A percentile compares a stretch with the other conserved stretches of the same genome.
These are phyloP conservation scores for Cotesia congregata DNA, from an alignment of 2,888 invertebrate species.

Conservation along the genomic window DNA sequence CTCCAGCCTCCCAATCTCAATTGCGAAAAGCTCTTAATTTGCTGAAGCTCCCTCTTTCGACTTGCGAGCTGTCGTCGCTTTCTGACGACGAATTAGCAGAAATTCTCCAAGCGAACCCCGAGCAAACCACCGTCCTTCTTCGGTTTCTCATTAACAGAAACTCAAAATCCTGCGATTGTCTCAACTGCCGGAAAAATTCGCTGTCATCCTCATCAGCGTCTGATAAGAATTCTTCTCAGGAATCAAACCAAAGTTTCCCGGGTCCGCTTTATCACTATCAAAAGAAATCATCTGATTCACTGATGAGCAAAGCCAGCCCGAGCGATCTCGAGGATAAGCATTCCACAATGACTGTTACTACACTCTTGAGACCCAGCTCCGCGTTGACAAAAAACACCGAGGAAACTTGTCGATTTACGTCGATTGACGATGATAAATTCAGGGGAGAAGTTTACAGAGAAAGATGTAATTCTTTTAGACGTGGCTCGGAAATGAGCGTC, in stretches of 20 bases:
- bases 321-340: constrained; percentile 3
- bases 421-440: neutral
- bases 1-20: constrained; percentile 26
- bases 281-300: neutral
- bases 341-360: constrained; percentile 1
- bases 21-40: constrained; percentile 36
- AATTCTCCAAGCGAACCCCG: constrained; percentile 51
- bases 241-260: neutral
- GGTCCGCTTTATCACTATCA: neutral
- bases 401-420: constrained; percentile 2
- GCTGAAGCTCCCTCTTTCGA: constrained; percentile 51
- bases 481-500: constrained; percentile 47
- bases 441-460: constrained; percentile 8
- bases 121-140: constrained; percentile 43
- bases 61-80: constrained; percentile 47
- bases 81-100: constrained; percentile 57
- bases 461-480: constrained; percentile 40
- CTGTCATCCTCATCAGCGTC: constrained; percentile 34
- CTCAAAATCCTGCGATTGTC: constrained; percentile 39
- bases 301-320: neutral
- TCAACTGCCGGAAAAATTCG: constrained; percentile 46
- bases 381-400: constrained; percentile 2
- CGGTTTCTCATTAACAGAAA: constrained; percentile 29
- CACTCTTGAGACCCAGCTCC: constrained; percentile 17
- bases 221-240: constrained; percentile 46